These are phyloP conservation scores for Pandion haliaetus DNA, from an alignment of 2,113 vertebrate genomes.

Conservation along the genomic window DNA sequence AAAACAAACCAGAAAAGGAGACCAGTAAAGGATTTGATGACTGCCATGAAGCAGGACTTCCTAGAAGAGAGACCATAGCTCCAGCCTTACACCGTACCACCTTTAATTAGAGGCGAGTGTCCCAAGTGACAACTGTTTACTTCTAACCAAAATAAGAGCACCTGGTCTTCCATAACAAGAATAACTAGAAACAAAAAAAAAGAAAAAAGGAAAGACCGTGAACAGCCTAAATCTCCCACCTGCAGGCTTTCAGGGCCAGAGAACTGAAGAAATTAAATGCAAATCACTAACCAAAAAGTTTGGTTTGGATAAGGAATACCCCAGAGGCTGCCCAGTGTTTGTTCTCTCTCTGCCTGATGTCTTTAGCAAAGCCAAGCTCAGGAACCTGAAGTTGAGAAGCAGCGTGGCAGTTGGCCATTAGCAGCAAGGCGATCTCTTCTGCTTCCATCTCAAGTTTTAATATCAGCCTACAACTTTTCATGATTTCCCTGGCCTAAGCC, in stretches of 20 bases:
- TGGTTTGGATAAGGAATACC: not conserved
- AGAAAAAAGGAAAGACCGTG: not conserved
- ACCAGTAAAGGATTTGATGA: not conserved
- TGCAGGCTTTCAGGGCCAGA: not conserved
- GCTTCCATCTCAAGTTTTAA: not conserved
- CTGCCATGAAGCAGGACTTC: not conserved
- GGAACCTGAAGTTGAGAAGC: not conserved
- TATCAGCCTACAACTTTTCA: not conserved
- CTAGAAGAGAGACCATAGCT: not conserved
- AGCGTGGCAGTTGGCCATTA: accelerated
- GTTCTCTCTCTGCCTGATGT: not conserved
- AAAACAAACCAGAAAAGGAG: not conserved
- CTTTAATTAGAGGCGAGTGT: not conserved
- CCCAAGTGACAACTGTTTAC: not conserved
- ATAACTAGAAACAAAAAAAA: not conserved
- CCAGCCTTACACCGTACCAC: not conserved
- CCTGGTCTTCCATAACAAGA: not conserved
- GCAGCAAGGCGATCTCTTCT: not conserved
- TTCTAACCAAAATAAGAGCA: not conserved
- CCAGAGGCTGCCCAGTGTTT: not conserved
- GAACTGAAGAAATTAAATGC: not conserved
- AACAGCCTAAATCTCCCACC: not conserved
- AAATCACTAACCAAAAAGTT: not conserved
- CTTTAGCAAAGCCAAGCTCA: not conserved
- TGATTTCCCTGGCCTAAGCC: not conserved